phyloP scores from a whole-genome alignment of 2,888 invertebrate species.

The Athalia cordata region DNA sequence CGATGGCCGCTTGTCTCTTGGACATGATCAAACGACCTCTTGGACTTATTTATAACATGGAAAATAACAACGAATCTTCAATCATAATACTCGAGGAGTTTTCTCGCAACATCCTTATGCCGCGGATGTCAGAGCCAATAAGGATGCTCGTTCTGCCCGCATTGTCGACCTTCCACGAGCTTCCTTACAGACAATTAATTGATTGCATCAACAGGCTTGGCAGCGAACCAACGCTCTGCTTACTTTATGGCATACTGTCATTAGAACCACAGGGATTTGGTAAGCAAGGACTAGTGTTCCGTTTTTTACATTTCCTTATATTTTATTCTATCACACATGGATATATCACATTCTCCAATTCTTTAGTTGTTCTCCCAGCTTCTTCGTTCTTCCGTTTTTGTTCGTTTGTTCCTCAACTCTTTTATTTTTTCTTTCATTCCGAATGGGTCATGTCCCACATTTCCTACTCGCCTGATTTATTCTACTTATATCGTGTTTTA shows the following conservation, averaged over 20 bases:
- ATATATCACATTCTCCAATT: too few species aligned
- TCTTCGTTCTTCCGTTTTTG: too few species aligned
- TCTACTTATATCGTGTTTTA: constrained; percentile 28
- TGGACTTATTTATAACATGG: constrained; percentile 75
- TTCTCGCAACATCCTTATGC: constrained; percentile 80
- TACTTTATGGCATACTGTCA: constrained; percentile 82
- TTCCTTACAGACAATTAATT: constrained; percentile 75
- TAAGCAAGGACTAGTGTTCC: constrained; percentile 70
- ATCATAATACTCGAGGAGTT: constrained; percentile 77
- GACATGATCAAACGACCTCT: constrained; percentile 87
- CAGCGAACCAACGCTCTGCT: constrained; percentile 77
- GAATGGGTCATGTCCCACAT: neutral
- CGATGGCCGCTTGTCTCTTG: constrained; percentile 82
- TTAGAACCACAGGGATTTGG: constrained; percentile 81
- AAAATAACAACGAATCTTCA: constrained; percentile 74
- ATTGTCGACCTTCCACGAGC: constrained; percentile 74
- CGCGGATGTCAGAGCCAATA: constrained; percentile 81
- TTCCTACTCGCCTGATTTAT: neutral
- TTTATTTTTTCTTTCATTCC: too few species aligned
- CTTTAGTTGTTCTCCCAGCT: too few species aligned
- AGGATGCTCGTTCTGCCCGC: constrained; percentile 84
- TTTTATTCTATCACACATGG: constrained; percentile 20
- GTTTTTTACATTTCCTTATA: neutral
- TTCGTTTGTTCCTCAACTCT: neutral
- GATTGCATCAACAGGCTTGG: constrained; percentile 71